Conservation (phyloP, 2,797 vertebrate species). For the Diplodus puntazzo region DNA sequence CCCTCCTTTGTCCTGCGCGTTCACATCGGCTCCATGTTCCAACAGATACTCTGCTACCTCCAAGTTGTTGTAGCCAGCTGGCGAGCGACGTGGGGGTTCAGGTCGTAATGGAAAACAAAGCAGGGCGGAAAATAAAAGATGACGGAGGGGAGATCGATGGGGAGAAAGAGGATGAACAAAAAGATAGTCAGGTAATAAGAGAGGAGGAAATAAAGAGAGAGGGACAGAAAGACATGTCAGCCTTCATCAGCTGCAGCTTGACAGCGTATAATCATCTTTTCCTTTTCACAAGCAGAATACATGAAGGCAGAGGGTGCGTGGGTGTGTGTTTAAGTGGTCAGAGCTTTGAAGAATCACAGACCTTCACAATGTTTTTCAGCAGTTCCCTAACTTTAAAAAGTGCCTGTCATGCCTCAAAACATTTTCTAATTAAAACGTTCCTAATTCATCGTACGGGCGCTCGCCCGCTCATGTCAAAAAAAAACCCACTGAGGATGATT, state of each 20-base stretch:
- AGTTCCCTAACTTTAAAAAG: conserved; percentile 38
- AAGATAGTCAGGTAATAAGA: conserved; percentile 27
- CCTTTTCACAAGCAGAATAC: conserved; percentile 38
- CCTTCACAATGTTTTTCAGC: conserved; percentile 33
- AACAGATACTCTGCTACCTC: conserved; percentile 97
- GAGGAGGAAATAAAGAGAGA: conserved; percentile 11
- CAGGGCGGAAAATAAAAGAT: not conserved
- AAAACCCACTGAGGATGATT: not conserved
- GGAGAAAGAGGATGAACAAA: conserved; percentile 20
- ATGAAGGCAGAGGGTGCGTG: conserved; percentile 54
- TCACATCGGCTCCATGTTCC: conserved; percentile 96
- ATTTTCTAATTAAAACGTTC: conserved; percentile 29
- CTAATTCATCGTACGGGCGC: not conserved
- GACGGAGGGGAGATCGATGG: conserved; percentile 2
- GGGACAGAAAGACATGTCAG: conserved; percentile 37
- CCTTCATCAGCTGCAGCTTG: conserved; percentile 20
- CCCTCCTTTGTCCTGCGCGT: conserved; percentile 97
- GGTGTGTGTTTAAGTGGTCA: conserved; percentile 53
- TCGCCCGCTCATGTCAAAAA: not conserved
- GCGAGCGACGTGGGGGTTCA: not conserved
- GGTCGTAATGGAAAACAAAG: not conserved
- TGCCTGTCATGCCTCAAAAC: conserved; percentile 11
- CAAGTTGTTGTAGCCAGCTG: conserved; percentile 97
- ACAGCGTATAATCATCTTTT: conserved; percentile 57
- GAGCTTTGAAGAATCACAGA: conserved; percentile 19